These are phyloP conservation scores for Amphiprion percula DNA, from an alignment of 2,113 vertebrate species.

Conservation along the genomic window DNA sequence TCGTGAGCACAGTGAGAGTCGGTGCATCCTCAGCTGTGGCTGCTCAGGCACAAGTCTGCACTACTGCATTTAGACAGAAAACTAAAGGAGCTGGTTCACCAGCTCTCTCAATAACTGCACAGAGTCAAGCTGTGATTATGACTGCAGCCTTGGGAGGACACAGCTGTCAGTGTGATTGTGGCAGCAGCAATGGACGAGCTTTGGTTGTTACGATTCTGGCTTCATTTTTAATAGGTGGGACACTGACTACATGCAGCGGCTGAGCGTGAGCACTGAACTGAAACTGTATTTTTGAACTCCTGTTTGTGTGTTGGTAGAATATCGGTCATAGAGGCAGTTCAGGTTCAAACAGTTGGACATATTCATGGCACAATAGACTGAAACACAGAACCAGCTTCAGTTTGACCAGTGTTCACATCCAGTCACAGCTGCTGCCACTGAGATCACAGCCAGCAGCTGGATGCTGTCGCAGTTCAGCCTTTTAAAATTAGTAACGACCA, in stretches of 20 bases:
- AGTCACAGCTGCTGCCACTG: background rate
- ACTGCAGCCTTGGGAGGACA: constrained; percentile 25
- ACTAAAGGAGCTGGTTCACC: background rate
- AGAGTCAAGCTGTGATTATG: constrained; percentile 24
- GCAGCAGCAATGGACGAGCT: background rate
- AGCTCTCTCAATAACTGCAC: constrained; percentile 10
- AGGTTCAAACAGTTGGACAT: constrained; percentile 1
- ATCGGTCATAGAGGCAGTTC: background rate
- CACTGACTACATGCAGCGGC: constrained; percentile 8
- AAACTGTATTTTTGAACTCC: background rate
- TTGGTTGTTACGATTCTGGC: constrained; percentile 7
- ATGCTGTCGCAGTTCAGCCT: background rate
- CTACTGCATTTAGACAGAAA: background rate
- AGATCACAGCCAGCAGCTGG: background rate
- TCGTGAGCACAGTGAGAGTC: background rate
- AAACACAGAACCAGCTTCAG: background rate
- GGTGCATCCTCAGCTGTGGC: constrained; percentile 1
- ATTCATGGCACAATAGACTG: background rate
- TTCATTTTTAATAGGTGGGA: constrained; percentile 18
- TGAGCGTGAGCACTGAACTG: background rate
- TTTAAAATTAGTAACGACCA: constrained; percentile 6
- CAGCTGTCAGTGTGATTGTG: constrained; percentile 22
- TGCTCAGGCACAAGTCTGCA: background rate
- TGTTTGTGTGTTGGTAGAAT: background rate
- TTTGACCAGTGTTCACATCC: background rate